These are phyloP conservation scores for Melanostigma gelatinosum DNA, from an alignment of 2,113 vertebrate species.

Conservation along the genomic window DNA sequence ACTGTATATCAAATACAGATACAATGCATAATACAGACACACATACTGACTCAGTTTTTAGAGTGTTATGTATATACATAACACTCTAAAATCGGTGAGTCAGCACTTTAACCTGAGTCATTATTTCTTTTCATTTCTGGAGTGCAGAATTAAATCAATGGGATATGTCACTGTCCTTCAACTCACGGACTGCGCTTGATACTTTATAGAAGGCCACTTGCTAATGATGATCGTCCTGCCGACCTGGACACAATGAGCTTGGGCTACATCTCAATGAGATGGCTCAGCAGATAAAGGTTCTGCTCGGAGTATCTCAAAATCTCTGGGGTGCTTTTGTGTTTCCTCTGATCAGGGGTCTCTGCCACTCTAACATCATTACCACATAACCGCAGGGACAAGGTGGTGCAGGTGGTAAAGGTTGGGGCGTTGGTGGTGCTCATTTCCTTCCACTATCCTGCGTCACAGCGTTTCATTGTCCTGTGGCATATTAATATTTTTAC, in stretches of 20 bases:
- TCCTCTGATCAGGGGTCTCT: constrained; percentile 25
- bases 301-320: constrained; percentile 21
- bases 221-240: not conserved
- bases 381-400: constrained; percentile 27
- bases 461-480: constrained; percentile 26
- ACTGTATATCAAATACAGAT: not conserved
- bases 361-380: constrained; percentile 31
- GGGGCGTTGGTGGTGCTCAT: constrained; percentile 13
- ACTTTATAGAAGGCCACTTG: not conserved
- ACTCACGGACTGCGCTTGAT: not conserved
- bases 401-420: constrained; percentile 28
- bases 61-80: not conserved
- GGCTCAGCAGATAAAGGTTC: constrained; percentile 45
- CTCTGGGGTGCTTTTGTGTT: constrained; percentile 40
- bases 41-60: not conserved
- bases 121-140: not conserved
- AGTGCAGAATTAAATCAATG: constrained; percentile 16
- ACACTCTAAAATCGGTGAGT: not conserved
- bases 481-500: constrained; percentile 42
- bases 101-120: not conserved
- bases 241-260: not conserved
- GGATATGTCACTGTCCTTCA: constrained; percentile 1
- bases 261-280: constrained; percentile 9
- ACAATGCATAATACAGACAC: not conserved
- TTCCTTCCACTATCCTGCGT: constrained; percentile 14